Evolutionary conservation across 2,888 invertebrate species (phyloP), one percentile per base, ranked within the genome.

Genomic region (Gari tellinella): DNA sequence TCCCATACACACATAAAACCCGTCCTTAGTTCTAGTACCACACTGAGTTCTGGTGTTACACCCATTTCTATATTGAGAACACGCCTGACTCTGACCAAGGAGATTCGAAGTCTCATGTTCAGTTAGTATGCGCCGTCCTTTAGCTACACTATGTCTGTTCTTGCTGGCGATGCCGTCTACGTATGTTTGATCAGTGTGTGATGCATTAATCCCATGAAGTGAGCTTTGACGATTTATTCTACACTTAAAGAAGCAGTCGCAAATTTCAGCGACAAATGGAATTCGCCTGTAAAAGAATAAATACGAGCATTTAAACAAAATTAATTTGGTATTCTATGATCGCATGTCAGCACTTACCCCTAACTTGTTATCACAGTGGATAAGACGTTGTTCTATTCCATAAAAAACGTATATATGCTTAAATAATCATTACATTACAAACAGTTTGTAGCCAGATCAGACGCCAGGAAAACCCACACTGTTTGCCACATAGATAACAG

Each of bases 251-350:
- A 76, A 51, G 19, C 68, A 58, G n/a, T 78, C 58, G 17, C 64
- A 73, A 2, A 79, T 21, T 26, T 45, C 67, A 12, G 57, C 64
- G 1, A 80, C 38, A 25, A 79, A 41, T 1, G 80, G 80, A n/a
- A 82, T 70, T 10, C 82, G 65, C 23, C 82, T 82, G 68, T 1
- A 73, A 76, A 14, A 31, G n/a, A 17, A 46, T 31, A 15, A 14
- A 48, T 8, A 17, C 4, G 14, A 17, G 14, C 19, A 43, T 17
- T 43, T 14, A 43, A 43, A 43, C n/a, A 43, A 8, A 43, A 43
- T 15, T n/a, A n/a, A n/a, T n/a, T n/a, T n/a, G n/a, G n/a, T n/a
- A n/a, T n/a, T n/a, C n/a, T n/a, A n/a, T n/a, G n/a, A n/a, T n/a
- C n/a, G n/a, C n/a, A n/a, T n/a, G n/a, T n/a, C n/a, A n/a, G n/a